Base-by-base conservation (phyloP, 1,140 invertebrate genomes). In the Agrilus planipennis region DNA sequence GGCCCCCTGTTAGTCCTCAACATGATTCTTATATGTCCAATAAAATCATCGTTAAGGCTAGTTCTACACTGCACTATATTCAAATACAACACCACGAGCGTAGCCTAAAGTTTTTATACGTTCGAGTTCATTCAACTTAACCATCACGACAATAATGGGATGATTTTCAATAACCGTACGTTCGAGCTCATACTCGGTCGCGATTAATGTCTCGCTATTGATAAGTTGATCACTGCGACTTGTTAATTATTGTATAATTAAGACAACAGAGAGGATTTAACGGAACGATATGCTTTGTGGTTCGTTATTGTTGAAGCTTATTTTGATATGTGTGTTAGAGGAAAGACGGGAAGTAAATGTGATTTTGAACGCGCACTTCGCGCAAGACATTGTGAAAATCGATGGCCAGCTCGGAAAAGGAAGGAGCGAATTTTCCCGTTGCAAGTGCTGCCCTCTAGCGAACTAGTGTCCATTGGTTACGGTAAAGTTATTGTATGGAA, bases 371-470 rank as follows among this genome's bases (percentile, higher is more conserved):
- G 41, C 34, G 34, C 22, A 28, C 19, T 37, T 36, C 41, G 41
- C 41, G 41, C 41, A 42, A 34, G 41, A 42, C 32, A 29, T 18
- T 31, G 23, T 16, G 12, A 42, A 42, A 42, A 42, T 42, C 41
- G 41, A 42, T 42, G 34, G 10, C 17, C 22, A 17, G 21, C 15
- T 25, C 34, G 41, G 31, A 32, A 10, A 23, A 4, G 30, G 6
- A 9, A n/a, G 21, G 29, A 32, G 34, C 34, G 41, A 42, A 32
- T 23, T 28, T 25, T 22, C 21, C 15, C 34, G 25, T 4, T 28
- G 25, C 36, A 11, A 28, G 16, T 20, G 3, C 9, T 18, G 34
- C 17, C 23, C 20, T 16, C 34, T 36, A 12, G 23, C 34, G 23
- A 21, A 3, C 15, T 18, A 16, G 23, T 15, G 7, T 36, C 4